A percentile compares a stretch with the other conserved stretches of the same genome.
These are phyloP conservation scores for Microcebus lehilahytsara DNA, from an alignment of 2,113 vertebrate species.

Conservation along the genomic window DNA sequence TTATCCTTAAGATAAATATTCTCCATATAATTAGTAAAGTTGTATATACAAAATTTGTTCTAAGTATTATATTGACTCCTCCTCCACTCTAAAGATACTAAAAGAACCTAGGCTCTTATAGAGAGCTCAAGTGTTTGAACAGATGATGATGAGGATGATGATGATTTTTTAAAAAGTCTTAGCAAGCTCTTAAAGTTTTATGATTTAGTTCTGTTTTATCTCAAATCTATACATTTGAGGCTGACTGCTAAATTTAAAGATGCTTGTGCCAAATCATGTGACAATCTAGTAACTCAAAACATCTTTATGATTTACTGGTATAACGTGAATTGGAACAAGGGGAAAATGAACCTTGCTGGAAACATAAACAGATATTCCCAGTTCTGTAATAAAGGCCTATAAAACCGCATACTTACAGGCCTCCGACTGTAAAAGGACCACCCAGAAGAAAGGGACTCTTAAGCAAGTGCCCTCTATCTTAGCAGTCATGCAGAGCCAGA, in stretches of 20 bases:
- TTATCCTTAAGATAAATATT: not conserved
- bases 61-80: not conserved
- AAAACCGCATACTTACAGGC: constrained; percentile 16
- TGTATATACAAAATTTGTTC: constrained; percentile 17
- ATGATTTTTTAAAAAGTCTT: not conserved
- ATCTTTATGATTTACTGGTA: not conserved
- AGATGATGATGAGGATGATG: not conserved
- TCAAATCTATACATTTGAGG: constrained; percentile 22
- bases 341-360: not conserved
- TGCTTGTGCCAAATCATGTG: constrained; percentile 11
- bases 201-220: not conserved
- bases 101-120: not conserved
- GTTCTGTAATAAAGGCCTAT: not conserved
- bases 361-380: not conserved
- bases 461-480: not conserved
- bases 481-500: not conserved
- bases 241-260: constrained; percentile 22
- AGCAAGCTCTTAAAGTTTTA: constrained; percentile 34
- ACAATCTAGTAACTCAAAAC: constrained; percentile 6
- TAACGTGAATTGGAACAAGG: not conserved
- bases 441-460: constrained; percentile 23
- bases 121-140: not conserved
- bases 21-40: not conserved
- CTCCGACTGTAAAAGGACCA: not conserved
- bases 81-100: not conserved